phyloP scores from a whole-genome alignment of 2,888 invertebrate species.

The Baronia brevicornis region DNA sequence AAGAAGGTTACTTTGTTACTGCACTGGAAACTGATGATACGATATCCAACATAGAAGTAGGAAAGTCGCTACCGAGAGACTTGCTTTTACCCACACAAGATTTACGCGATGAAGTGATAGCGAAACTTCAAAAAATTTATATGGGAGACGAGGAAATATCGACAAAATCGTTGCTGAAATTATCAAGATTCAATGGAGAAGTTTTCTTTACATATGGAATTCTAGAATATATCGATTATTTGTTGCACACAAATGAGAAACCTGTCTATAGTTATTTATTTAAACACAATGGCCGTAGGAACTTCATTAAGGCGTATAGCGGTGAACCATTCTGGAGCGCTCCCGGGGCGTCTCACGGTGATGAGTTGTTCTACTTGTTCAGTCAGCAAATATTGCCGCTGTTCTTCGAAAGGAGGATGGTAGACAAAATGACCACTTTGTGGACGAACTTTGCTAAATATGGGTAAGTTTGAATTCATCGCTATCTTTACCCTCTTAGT shows the following conservation, averaged over 20 bases:
- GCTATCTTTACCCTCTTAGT: neutral
- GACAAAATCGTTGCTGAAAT: slow-evolving; percentile 34
- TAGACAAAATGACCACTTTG: slow-evolving; percentile 42
- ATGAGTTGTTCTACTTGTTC: slow-evolving; percentile 56
- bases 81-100: slow-evolving; percentile 33
- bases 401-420: slow-evolving; percentile 42
- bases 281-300: slow-evolving; percentile 42
- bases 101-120: slow-evolving; percentile 29
- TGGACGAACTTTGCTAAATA: slow-evolving; percentile 63
- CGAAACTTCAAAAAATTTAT: slow-evolving; percentile 45
- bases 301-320: slow-evolving; percentile 30
- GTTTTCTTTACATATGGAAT: slow-evolving; percentile 32
- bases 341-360: slow-evolving; percentile 49
- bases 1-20: slow-evolving; percentile 47
- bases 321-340: slow-evolving; percentile 25
- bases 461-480: slow-evolving; percentile 30
- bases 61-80: slow-evolving; percentile 48
- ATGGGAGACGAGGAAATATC: slow-evolving; percentile 41
- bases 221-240: slow-evolving; percentile 41
- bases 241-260: slow-evolving; percentile 32
- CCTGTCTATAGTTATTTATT: slow-evolving; percentile 48
- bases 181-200: slow-evolving; percentile 45
- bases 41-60: slow-evolving; percentile 33
- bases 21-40: slow-evolving; percentile 41
- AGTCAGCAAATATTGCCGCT: slow-evolving; percentile 30